These are phyloP conservation scores for Lepisosteus oculatus DNA, from an alignment of 2,113 vertebrate genomes.

Conservation along the genomic window DNA sequence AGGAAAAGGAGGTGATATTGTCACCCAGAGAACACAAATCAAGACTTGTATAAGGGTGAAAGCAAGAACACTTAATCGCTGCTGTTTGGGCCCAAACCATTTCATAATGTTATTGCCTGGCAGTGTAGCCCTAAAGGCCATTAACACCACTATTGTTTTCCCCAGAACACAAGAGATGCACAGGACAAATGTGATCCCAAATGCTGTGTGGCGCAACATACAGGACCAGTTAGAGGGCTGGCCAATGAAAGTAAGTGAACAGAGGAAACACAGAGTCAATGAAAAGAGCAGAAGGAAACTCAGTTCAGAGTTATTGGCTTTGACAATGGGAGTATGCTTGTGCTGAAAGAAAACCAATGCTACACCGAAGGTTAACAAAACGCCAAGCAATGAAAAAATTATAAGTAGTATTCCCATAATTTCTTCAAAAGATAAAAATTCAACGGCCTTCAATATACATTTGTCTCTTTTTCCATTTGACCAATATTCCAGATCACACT, in stretches of 20 bases:
- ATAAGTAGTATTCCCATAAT: conserved; percentile 4
- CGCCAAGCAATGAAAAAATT: neutral
- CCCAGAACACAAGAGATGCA: conserved; percentile 12
- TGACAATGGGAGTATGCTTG: conserved; percentile 7
- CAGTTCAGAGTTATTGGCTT: conserved; percentile 15
- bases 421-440: conserved; percentile 24
- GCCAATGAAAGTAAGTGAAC: conserved; percentile 3
- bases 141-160: conserved; percentile 11
- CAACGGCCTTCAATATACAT: conserved; percentile 20
- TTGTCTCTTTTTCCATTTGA: conserved; percentile 15
- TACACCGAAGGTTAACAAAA: conserved; percentile 1
- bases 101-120: neutral
- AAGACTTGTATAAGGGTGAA: neutral
- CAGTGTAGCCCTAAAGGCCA: conserved; percentile 1
- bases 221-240: conserved; percentile 9
- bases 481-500: conserved; percentile 22
- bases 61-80: neutral
- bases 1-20: neutral
- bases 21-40: conserved; percentile 7
- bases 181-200: conserved; percentile 10
- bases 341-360: conserved; percentile 4
- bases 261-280: conserved; percentile 12
- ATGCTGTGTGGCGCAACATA: conserved; percentile 4
- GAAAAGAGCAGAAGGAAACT: conserved; percentile 11
- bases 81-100: conserved; percentile 4